Percentiles rank a stretch among this genome's conserved stretches.
phyloP scores from a whole-genome alignment of 2,797 vertebrate species.

The Xyrichtys novacula region DNA sequence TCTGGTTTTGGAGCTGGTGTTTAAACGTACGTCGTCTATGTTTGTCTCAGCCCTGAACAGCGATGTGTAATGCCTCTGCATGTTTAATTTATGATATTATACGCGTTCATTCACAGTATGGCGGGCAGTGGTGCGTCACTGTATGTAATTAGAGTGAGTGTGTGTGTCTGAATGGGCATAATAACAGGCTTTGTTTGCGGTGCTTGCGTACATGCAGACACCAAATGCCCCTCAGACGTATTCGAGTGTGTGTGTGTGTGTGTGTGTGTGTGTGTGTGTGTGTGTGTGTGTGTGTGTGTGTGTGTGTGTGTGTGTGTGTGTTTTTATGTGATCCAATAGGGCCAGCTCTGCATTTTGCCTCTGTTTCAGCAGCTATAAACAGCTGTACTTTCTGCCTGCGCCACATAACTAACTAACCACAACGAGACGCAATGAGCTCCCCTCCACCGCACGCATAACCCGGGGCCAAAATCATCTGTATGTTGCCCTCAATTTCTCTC shows the following conservation, averaged over 20 bases:
- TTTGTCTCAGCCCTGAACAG: constrained; percentile 56
- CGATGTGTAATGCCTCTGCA: constrained; percentile 54
- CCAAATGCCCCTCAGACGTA: constrained; percentile 42
- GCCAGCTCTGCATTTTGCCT: constrained; percentile 66
- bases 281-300: constrained; percentile 44
- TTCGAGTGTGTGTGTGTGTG: not conserved
- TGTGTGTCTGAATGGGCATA: constrained; percentile 57
- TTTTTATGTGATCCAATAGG: constrained; percentile 54
- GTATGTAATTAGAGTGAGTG: constrained; percentile 67
- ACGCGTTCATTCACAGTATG: constrained; percentile 59
- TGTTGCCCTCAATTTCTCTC: constrained; percentile 73
- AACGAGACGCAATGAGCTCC: constrained; percentile 60
- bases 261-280: constrained; percentile 46
- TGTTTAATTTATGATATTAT: constrained; percentile 68
- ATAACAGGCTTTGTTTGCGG: constrained; percentile 73
- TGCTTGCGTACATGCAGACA: constrained; percentile 32
- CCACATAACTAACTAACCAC: constrained; percentile 75
- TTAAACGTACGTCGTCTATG: constrained; percentile 52
- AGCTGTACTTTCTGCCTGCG: constrained; percentile 54
- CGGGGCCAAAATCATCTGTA: constrained; percentile 71
- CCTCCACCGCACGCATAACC: constrained; percentile 59
- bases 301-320: constrained; percentile 8
- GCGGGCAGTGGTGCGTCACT: constrained; percentile 68
- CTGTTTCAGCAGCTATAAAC: constrained; percentile 66
- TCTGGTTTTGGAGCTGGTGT: constrained; percentile 27